Evolutionary conservation across 2,797 vertebrate genomes (phyloP).

Genomic region (Microcaecilia unicolor): DNA sequence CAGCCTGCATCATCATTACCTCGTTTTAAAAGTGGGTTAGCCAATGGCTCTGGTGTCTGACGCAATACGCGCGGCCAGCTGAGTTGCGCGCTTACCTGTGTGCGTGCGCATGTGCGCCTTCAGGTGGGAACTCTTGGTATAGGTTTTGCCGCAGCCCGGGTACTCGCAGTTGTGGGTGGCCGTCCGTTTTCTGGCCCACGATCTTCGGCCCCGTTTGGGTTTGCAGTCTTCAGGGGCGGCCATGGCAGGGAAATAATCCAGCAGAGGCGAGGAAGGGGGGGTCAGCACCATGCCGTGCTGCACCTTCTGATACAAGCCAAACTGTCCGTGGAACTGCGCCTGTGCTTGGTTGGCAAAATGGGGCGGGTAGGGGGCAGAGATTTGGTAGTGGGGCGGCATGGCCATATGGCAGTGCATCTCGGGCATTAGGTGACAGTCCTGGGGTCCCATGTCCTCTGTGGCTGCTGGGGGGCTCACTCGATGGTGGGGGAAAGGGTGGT

Average conservation of each 20-base stretch:
- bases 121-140: slow-evolving; percentile 88
- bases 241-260: slow-evolving; percentile 66
- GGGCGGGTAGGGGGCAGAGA: slow-evolving; percentile 23
- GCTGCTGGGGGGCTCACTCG: slow-evolving; percentile 11
- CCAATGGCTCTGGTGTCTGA: too few relatives aligned
- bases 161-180: slow-evolving; percentile 89
- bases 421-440: slow-evolving; percentile 19
- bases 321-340: slow-evolving; percentile 69
- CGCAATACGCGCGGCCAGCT: too few relatives aligned
- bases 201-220: slow-evolving; percentile 73
- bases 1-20: too few relatives aligned
- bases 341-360: slow-evolving; percentile 34
- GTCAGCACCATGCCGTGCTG: slow-evolving; percentile 68
- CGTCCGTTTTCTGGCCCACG: slow-evolving; percentile 80
- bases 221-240: slow-evolving; percentile 52
- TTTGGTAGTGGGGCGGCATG: slow-evolving; percentile 33
- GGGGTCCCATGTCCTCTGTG: slow-evolving; percentile 18
- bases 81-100: slow-evolving; percentile 67
- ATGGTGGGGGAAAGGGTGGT: background rate
- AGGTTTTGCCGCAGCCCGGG: slow-evolving; percentile 84
- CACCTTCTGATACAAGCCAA: slow-evolving; percentile 54
- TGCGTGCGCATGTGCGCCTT: slow-evolving; percentile 90
- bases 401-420: slow-evolving; percentile 23
- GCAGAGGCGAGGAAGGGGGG: slow-evolving; percentile 73
- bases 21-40: too few relatives aligned